Percentiles rank a stretch among this genome's conserved stretches.
Conservation (phyloP, 2,888 invertebrate species). For the Polyploca ridens region DNA sequence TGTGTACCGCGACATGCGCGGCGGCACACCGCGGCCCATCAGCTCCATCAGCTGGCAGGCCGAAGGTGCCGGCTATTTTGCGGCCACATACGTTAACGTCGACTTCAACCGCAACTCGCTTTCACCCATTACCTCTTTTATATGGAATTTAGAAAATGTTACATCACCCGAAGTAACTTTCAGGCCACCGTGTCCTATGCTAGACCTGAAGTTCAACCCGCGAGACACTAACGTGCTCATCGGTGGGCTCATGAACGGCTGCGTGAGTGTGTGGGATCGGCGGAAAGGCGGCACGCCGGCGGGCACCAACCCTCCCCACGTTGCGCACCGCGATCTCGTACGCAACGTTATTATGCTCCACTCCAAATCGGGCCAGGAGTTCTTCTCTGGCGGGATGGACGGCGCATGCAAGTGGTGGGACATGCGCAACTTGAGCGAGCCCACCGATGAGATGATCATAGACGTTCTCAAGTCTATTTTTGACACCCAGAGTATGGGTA, state of each 20-base stretch:
- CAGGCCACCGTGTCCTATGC: constrained; percentile 87
- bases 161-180: constrained; percentile 89
- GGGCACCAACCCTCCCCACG: constrained; percentile 89
- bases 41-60: constrained; percentile 94
- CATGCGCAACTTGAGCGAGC: constrained; percentile 86
- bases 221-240: constrained; percentile 88
- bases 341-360: constrained; percentile 94
- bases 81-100: constrained; percentile 92
- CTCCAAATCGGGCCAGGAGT: constrained; percentile 96
- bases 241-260: constrained; percentile 88
- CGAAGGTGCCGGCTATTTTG: constrained; percentile 91
- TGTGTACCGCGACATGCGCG: constrained; percentile 89
- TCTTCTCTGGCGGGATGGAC: constrained; percentile 96
- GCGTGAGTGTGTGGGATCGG: constrained; percentile 90
- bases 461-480: constrained; percentile 84
- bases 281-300: constrained; percentile 89
- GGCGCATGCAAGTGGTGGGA: constrained; percentile 95
- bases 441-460: constrained; percentile 86
- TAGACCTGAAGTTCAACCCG: constrained; percentile 93
- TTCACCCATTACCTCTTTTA: constrained; percentile 73
- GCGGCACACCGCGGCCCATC: constrained; percentile 86
- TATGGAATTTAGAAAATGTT: constrained; percentile 97
- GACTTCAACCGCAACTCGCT: constrained; percentile 86
- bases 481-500: constrained; percentile 81
- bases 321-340: constrained; percentile 94